Evolutionary conservation across 2,113 vertebrate species (phyloP), one percentile per base, ranked within the genome.

Genomic region (Montifringilla adamsi): DNA sequence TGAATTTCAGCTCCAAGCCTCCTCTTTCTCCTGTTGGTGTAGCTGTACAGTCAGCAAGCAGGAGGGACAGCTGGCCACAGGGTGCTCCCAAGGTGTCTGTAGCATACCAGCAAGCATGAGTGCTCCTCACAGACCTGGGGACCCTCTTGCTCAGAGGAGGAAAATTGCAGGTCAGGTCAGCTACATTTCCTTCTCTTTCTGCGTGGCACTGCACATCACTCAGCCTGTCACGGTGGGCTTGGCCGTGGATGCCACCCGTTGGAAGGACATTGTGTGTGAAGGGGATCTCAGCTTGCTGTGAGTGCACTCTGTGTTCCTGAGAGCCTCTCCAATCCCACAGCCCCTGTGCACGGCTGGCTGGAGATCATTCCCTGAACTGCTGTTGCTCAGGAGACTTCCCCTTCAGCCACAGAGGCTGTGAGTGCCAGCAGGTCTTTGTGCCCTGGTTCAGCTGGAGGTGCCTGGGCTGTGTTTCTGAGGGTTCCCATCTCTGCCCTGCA

Each of bases 151-250:
- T 79, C 39, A 59, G 43, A 58, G 53, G 31, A 69, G 41, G 77
- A 66, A 44, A 9, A 26, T 28, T 56, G 46, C 41, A 39, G 80
- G 49, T 60, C 70, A 72, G 62, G 26, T 43, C 80, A 76, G 55
- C 50, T 74, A 3, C 23, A 73, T 73, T 76, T 60, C 37, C 49
- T 79, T 73, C 10, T 60, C 27, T 69, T 52, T 83, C 53, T 56
- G 41, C 0, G 0, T 35, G 55, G 52, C 5, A 3, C 37, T 53
- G 35, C 28, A 16, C 30, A 6, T 41, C 68, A 10, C 55, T 68
- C 22, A 30, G 21, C 41, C 44, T 4, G 5, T 73, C 43, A 2
- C 0, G 0, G 35, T 39, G 68, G 56, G n/a, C 60, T 80, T 0
- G 0, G 22, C 67, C 11, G 0, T 3, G 37, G 49, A 7, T 80